Conservation (phyloP, 2,113 vertebrate genomes). For the Climacteris rufus region DNA sequence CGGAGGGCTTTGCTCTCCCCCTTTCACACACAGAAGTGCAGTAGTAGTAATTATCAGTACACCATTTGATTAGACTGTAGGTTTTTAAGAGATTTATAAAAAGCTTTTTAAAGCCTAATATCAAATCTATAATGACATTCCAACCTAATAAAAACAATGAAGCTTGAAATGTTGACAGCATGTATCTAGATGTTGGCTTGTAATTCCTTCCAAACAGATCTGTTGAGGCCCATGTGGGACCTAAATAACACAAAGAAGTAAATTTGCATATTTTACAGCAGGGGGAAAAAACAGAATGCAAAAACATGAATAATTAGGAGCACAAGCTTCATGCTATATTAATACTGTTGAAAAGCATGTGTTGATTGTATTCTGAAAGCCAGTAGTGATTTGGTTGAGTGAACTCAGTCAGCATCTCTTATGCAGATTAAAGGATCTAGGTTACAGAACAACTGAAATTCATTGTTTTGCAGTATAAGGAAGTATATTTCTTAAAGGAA, state of each 20-base stretch:
- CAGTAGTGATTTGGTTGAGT: constrained; percentile 63
- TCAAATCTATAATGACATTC: constrained; percentile 64
- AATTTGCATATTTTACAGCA: constrained; percentile 71
- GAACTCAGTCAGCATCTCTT: constrained; percentile 62
- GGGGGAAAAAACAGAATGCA: constrained; percentile 64
- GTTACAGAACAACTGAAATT: constrained; percentile 63
- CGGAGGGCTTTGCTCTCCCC: constrained; percentile 12
- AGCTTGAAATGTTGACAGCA: constrained; percentile 62
- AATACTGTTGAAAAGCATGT: constrained; percentile 65
- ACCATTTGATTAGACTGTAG: constrained; percentile 64
- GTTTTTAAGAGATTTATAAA: constrained; percentile 63
- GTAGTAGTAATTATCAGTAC: constrained; percentile 61
- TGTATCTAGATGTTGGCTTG: constrained; percentile 55
- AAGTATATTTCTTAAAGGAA: constrained; percentile 48
- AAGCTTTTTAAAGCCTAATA: constrained; percentile 70
- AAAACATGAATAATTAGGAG: constrained; percentile 65
- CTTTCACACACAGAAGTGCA: not conserved
- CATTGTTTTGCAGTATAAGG: constrained; percentile 51
- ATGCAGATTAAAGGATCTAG: constrained; percentile 68
- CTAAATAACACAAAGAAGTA: constrained; percentile 63
- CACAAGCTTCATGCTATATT: constrained; percentile 67
- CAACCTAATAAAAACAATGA: constrained; percentile 69
- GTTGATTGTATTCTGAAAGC: constrained; percentile 63
- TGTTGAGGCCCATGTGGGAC: constrained; percentile 57
- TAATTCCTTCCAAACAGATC: constrained; percentile 61